Base-by-base conservation (phyloP, 1,140 invertebrate species). In the Teleopsis dalmanni region DNA sequence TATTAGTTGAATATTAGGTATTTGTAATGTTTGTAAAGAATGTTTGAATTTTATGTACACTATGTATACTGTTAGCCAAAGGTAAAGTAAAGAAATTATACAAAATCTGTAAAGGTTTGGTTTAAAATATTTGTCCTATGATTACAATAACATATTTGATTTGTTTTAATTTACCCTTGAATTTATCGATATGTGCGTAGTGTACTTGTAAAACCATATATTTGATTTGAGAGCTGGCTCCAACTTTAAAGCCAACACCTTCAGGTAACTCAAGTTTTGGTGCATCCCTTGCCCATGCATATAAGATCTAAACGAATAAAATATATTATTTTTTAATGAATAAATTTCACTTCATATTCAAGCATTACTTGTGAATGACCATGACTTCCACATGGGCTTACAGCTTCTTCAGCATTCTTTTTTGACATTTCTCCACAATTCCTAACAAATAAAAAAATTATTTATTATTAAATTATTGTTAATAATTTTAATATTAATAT, bases 221-320 rank as follows among this genome's bases (percentile, higher is more conserved):
- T 49, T 86, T 80, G 34, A 88, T 85, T 4, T 76, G 65, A 4
- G 85, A 84, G 49, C 80, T 75, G 38, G 77, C 77, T 0, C 87
- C 87, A 21, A 90, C 81, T 64, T 86, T 84, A 57, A 92, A 92
- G 29, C 79, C 81, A 13, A 92, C 88, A 59, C 84, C 89, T 48
- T 87, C 71, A 1, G 96, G 96, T 40, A 99, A 69, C 34, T 82
- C 71, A 5, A 98, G 74, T 26, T 78, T 78, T 4, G 93, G 91
- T 1, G 96, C 95, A 73, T 98, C 91, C 62, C 89, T 78, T 3
- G 94, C 95, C 95, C 95, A 99, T 0, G 95, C 95, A 73, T 97
- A 99, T 16, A 98, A 77, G 52, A 98, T 89, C 81, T 93, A 57
- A 36, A 44, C 26, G 42, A 40, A 46, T 46, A 6, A 11, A 27